Evolutionary conservation across 2,797 vertebrate species (phyloP), one percentile per base, ranked within the genome.

Genomic region (Notolepis coatsorum): DNA sequence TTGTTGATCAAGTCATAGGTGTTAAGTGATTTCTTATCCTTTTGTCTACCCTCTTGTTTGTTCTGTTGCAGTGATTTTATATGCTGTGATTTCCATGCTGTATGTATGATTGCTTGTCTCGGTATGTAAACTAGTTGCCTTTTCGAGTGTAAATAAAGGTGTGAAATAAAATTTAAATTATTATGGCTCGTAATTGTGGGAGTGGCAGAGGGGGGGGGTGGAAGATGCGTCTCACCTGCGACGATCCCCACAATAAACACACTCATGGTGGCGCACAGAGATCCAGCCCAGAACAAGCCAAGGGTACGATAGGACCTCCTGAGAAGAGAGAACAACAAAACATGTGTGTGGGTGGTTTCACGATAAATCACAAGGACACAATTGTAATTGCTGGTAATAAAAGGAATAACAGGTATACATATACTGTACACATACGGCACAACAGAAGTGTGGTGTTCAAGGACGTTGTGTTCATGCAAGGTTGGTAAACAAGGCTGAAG

Each of bases 261-360:
- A 0, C 93, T 46, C 81, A 96, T 88, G 85, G 95, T 97, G 90
- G 95, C 95, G 21, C 86, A 48, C 33, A 96, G 59, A 4, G 96
- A 97, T 24, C 97, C 97, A 25, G 95, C 88, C 97, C 97, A 99
- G 81, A 95, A 95, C 21, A 98, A 91, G 1, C 94, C 96, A 46
- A 96, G 50, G 18, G 62, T 92, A 42, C 96, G 94, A 75, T 95
- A 97, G n/a, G 72, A 90, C 86, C 87, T 94, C 72, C 96, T 99
- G 81, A 9, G 24, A 76, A 61, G 39, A 53, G 39, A 43, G 45
- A 60, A 18, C 21, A 38, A 3, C 9, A 52, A 7, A 13, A n/a
- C n/a, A 8, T 13, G n/a, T 1, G 2, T 10, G 21, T 3, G 4
- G 28, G 17, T 20, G 15, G 31, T 21, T 12, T 2, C 13, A 35